Evolutionary conservation across 2,888 invertebrate genomes (phyloP), one percentile per base, ranked within the genome.

Genomic region (Ceraclea dissimilis): DNA sequence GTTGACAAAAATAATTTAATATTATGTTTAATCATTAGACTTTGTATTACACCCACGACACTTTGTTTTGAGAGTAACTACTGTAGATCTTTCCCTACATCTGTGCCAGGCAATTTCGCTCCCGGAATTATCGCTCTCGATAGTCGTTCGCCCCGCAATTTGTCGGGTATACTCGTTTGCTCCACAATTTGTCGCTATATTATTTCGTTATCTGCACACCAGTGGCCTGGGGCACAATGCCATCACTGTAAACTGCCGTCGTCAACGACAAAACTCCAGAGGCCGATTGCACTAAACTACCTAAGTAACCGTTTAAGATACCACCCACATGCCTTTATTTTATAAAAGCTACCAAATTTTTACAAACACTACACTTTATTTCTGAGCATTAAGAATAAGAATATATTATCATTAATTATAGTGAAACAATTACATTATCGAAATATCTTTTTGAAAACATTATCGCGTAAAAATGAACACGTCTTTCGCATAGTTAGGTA

Each of bases 151-250:
- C 61, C 49, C 59, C 54, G 50, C 61, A 57, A 57, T 61, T 61
- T 59, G 61, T 57, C 61, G 61, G 59, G 59, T 51, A 59, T 55
- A 59, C 61, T 59, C 61, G 62, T 62, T 62, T 59, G 57, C 62
- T 60, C 60, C 59, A 62, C 62, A 59, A 62, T 62, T 62, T 62
- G 62, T 62, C 62, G 62, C 62, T 59, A 62, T 62, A 62, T 62
- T 62, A 62, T 62, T 62, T 62, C 58, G 62, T 62, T 62, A 62
- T 62, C 62, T 58, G 58, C 50, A 54, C 31, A 57, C 39, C 39
- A 56, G 60, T 52, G 56, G 60, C 60, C 62, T 54, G 57, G 60
- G 62, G 62, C 62, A 51, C 52, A 56, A 57, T 57, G 62, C 62
- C 62, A 60, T 60, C 62, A 57, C 62, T 62, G 60, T 60, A 55